These are phyloP conservation scores for Nestor notabilis DNA, from an alignment of 2,113 vertebrate species.

Conservation along the genomic window DNA sequence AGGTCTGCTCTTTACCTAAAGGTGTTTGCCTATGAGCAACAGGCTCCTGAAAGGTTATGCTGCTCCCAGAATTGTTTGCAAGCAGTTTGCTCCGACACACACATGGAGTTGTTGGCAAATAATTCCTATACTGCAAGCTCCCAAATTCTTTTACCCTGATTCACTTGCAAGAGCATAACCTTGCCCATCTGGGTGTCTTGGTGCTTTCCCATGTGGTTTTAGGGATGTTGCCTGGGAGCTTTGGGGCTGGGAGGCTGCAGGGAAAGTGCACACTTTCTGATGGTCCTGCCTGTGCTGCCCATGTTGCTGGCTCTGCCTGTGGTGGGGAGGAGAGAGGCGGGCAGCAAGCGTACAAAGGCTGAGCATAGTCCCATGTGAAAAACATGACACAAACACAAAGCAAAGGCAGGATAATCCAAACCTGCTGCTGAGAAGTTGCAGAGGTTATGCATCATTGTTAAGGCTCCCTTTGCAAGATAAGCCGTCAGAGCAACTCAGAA, in stretches of 20 bases:
- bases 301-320: not conserved
- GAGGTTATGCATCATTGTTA: slow-evolving; percentile 68
- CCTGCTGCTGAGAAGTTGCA: not conserved
- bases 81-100: not conserved
- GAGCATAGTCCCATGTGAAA: slow-evolving; percentile 47
- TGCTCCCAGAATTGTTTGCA: rapidly evolving
- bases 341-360: slow-evolving; percentile 7
- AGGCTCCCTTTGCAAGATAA: slow-evolving; percentile 34
- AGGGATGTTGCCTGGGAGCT: not conserved
- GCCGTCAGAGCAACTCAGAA: slow-evolving; percentile 20
- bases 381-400: slow-evolving; percentile 47
- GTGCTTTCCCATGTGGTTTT: not conserved
- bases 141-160: not conserved
- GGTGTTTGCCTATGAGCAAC: not conserved
- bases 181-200: not conserved
- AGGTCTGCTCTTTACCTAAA: not conserved
- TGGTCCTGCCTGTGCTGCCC: not conserved
- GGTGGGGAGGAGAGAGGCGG: not conserved
- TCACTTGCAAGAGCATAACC: not conserved
- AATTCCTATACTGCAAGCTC: rapidly evolving
- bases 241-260: not conserved
- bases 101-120: not conserved
- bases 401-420: slow-evolving; percentile 61
- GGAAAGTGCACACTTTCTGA: too few species aligned
- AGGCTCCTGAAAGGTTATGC: not conserved